phyloP scores from a whole-genome alignment of 2,888 invertebrate genomes.

The Thymelicus lineola region DNA sequence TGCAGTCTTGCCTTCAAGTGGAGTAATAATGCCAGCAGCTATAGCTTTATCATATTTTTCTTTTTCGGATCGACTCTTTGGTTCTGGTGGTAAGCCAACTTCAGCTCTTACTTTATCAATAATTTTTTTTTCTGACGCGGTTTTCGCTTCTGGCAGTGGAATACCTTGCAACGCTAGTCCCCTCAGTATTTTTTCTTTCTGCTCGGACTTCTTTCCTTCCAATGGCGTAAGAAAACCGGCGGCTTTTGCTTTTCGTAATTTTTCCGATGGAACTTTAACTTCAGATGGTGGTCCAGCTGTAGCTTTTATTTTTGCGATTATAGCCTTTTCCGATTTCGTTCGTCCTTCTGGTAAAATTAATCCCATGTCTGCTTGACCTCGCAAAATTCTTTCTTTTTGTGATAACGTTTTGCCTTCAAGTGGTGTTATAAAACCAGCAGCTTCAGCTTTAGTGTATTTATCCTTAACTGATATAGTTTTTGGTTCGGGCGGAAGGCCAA shows the following conservation, averaged over 20 bases:
- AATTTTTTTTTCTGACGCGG: no score
- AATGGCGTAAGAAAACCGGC: background rate
- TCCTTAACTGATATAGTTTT: constrained; percentile 40
- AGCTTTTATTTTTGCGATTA: constrained; percentile 45
- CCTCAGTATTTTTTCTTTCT: no score
- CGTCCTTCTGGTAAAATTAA: background rate
- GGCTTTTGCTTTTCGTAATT: constrained; percentile 26
- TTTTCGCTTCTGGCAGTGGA: no score
- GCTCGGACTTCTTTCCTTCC: no score
- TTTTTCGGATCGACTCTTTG: constrained; percentile 41
- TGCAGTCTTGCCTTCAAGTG: constrained; percentile 41
- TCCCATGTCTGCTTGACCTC: constrained; percentile 39
- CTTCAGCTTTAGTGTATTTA: constrained; percentile 43
- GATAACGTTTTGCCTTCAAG: constrained; percentile 51
- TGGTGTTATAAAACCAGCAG: constrained; percentile 42
- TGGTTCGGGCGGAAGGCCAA: constrained; percentile 45
- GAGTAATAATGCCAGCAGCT: constrained; percentile 43
- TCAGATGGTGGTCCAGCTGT: constrained; percentile 24
- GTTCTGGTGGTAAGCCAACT: constrained; percentile 11
- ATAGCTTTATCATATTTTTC: constrained; percentile 39
- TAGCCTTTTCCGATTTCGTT: constrained; percentile 40
- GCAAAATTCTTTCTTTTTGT: constrained; percentile 53
- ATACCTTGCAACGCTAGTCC: no score
- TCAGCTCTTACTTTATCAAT: no score
- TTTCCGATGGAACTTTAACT: constrained; percentile 25